Conservation (phyloP, 1,140 invertebrate species). For the Drosophila bipectinata region DNA sequence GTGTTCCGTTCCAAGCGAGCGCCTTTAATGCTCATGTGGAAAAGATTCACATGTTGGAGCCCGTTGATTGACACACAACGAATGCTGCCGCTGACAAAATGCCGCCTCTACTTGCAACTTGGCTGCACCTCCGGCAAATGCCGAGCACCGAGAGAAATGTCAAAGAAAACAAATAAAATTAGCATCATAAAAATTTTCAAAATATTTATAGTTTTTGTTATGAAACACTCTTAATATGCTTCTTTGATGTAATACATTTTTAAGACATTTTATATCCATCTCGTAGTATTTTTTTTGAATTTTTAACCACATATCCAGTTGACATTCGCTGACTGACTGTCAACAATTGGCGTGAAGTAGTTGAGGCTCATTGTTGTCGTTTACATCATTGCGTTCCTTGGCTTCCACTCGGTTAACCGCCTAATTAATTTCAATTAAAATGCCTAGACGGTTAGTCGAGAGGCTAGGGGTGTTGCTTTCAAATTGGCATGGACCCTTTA, state of each 20-base stretch:
- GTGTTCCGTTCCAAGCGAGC: constrained; percentile 61
- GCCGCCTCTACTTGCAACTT: constrained; percentile 15
- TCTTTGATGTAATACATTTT: neutral
- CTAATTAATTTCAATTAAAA: constrained; percentile 83
- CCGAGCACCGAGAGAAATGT: constrained; percentile 4
- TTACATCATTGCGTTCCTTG: constrained; percentile 28
- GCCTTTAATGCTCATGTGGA: constrained; percentile 73
- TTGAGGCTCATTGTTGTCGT: constrained; percentile 57
- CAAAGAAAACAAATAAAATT: neutral
- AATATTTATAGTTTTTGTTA: neutral
- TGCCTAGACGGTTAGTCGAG: constrained; percentile 68
- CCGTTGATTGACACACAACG: constrained; percentile 74
- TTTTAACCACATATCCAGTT: constrained; percentile 38
- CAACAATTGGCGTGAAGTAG: constrained; percentile 79
- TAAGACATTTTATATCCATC: neutral
- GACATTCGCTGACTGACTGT: constrained; percentile 57
- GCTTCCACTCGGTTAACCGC: constrained; percentile 54
- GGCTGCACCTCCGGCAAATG: constrained; percentile 37
- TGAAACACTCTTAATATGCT: no score
- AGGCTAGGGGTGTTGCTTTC: neutral
- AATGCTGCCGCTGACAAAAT: constrained; percentile 58
- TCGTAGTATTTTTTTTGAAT: neutral
- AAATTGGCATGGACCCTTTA: constrained; percentile 68
- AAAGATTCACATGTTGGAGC: constrained; percentile 68
- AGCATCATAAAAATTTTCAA: neutral